These are phyloP conservation scores for Alosa sapidissima DNA, from an alignment of 2,797 vertebrate species.

Conservation along the genomic window DNA sequence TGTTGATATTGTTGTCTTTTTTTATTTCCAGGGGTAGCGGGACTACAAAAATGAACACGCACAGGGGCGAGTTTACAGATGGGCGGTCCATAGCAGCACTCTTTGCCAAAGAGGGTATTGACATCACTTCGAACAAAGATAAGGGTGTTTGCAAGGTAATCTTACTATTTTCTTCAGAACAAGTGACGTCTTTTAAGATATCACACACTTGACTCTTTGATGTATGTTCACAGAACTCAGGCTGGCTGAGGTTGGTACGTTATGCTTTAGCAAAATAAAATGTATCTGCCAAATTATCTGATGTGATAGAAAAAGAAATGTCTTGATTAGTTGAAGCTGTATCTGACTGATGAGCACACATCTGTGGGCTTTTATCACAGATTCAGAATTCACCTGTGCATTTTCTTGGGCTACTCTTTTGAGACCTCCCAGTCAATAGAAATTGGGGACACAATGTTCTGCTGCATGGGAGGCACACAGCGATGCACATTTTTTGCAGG, in stretches of 20 bases:
- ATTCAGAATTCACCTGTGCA: neutral
- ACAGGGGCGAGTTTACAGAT: constrained; percentile 80
- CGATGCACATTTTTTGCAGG: neutral
- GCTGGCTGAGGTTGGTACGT: neutral
- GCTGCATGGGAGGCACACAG: neutral
- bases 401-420: neutral
- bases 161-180: neutral
- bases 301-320: neutral
- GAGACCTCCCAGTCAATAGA: neutral
- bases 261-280: neutral
- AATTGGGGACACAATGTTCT: neutral
- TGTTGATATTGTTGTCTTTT: constrained; percentile 41
- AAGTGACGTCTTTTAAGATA: neutral
- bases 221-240: neutral
- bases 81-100: constrained; percentile 70
- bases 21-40: constrained; percentile 54
- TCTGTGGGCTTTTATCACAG: neutral
- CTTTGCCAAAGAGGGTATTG: constrained; percentile 80
- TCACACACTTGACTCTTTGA: neutral
- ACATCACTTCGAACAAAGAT: constrained; percentile 84
- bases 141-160: constrained; percentile 88
- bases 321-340: neutral
- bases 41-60: constrained; percentile 83
- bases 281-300: neutral
- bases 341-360: no score